Base-by-base conservation (phyloP, 2,797 vertebrate genomes). In the Catostomus latipinnis region DNA sequence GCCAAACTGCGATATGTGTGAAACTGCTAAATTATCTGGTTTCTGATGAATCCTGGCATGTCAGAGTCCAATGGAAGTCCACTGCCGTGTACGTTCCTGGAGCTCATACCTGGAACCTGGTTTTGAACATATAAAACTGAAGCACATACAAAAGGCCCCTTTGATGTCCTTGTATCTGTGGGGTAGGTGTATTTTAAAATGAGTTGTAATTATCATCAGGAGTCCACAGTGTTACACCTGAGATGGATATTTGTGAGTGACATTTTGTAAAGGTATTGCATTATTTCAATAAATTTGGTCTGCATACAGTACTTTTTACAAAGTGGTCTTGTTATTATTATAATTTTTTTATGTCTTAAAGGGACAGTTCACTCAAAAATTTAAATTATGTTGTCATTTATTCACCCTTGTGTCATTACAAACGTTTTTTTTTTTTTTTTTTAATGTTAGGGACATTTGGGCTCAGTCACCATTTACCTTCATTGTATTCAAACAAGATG, bases 201-300 rank as follows among this genome's bases (percentile, higher is more conserved):
- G 0, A 75, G 86, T 87, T 90, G 88, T 84, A 85, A 81, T 88
- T 87, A 85, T 82, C 88, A 82, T 86, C 86, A 84, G 84, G 86
- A 81, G 80, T 87, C 76, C 78, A 81, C 86, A 85, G 86, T 91
- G 89, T 90, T 89, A 78, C 62, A 89, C 87, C 73, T 85, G 88
- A 90, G 78, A 88, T 85, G 89, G 85, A 88, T 90, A 81, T 88
- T 89, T 92, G 88, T 93, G 88, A 89, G 85, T 91, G 88, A 89
- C 84, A 78, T 92, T 93, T 94, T 94, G 90, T 93, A 93, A 93
- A 92, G 92, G 89, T 91, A 89, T 91, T 89, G 86, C 81, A 85
- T 92, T 83, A 91, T 93, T 93, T 93, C 87, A 94, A 92, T 94
- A 94, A 94, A 94, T 86, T 86, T 89, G 87, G 74, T 91, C 88